phyloP scores from a whole-genome alignment of 2,888 invertebrate genomes.

The Perizoma flavofasciatum region DNA sequence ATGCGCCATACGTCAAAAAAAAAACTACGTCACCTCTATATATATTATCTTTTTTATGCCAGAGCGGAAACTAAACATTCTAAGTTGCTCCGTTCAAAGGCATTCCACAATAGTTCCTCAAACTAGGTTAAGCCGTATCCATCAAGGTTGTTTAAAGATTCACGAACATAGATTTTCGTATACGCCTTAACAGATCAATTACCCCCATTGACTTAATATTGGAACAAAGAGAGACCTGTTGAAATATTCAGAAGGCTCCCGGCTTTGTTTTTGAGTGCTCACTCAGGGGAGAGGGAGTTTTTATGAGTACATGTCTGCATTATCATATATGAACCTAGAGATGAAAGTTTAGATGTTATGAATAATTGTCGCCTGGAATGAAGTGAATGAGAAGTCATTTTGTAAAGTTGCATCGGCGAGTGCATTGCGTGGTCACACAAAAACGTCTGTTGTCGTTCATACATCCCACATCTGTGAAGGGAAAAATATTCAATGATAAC shows the following conservation, averaged over 20 bases:
- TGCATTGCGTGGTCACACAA: no score
- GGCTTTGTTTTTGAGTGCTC: conserved; percentile 79
- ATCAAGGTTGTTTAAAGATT: conserved; percentile 59
- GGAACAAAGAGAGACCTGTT: conserved; percentile 77
- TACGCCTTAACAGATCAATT: conserved; percentile 77
- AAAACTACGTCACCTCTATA: no score
- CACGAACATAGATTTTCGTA: conserved; percentile 59
- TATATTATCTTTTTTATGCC: no score
- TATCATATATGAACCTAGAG: conserved; percentile 58
- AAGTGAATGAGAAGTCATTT: no score
- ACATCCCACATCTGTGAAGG: no score
- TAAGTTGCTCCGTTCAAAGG: conserved; percentile 6
- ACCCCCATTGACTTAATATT: conserved; percentile 83
- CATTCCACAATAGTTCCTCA: conserved; percentile 18
- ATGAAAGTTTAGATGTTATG: conserved; percentile 50
- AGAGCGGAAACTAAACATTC: no score
- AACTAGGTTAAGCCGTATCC: conserved; percentile 42
- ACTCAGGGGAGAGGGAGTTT: conserved; percentile 68
- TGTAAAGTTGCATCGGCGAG: no score
- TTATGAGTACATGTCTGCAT: conserved; percentile 74
- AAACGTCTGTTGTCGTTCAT: no score
- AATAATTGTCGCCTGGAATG: no score
- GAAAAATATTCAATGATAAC: no score
- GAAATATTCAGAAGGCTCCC: conserved; percentile 78
- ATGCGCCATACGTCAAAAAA: no score